These are phyloP conservation scores for Parnassius apollo DNA, from an alignment of 2,888 invertebrate species.

Conservation along the genomic window DNA sequence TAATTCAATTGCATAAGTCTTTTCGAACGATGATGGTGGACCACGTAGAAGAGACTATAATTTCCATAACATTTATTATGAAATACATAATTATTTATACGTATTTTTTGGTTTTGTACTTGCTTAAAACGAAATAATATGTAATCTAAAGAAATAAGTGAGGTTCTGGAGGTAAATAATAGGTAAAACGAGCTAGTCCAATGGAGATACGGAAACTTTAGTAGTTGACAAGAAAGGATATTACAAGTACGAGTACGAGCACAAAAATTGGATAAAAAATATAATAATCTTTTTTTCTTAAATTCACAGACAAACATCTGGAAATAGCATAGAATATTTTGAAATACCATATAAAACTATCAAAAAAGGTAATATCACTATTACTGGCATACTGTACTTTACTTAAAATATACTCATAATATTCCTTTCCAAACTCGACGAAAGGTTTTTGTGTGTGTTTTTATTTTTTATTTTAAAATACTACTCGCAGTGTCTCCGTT, in stretches of 20 bases:
- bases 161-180: neutral
- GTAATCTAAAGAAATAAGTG: too few relatives aligned
- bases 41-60: conserved; percentile 10
- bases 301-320: neutral
- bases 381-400: too few relatives aligned
- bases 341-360: too few relatives aligned
- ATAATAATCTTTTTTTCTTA: neutral
- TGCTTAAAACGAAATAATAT: too few relatives aligned
- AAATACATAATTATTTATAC: too few relatives aligned
- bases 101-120: neutral
- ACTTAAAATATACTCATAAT: too few relatives aligned
- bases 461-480: neutral
- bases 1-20: conserved; percentile 7
- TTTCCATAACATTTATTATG: neutral
- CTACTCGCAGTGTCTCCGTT: conserved; percentile 38
- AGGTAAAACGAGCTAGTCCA: conserved; percentile 2
- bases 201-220: conserved; percentile 9
- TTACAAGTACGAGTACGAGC: too few relatives aligned
- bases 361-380: too few relatives aligned
- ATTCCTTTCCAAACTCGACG: too few relatives aligned
- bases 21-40: conserved; percentile 7
- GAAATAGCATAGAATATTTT: too few relatives aligned
- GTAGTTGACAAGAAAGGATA: too few relatives aligned
- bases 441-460: too few relatives aligned
- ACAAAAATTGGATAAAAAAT: neutral